phyloP scores from a whole-genome alignment of 2,797 vertebrate genomes.

The Psittacula derbiana region DNA sequence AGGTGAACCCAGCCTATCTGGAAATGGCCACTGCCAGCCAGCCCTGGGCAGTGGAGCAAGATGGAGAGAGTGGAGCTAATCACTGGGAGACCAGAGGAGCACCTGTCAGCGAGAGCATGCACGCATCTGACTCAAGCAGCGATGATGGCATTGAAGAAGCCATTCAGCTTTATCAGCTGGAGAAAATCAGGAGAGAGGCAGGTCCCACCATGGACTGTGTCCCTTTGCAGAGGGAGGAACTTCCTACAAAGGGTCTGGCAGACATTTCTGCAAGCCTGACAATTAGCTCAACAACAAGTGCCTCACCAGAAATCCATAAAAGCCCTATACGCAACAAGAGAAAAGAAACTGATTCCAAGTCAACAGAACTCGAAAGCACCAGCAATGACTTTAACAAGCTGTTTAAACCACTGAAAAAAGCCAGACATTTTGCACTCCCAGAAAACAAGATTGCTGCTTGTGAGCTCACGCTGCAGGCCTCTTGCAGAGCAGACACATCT shows the following conservation, averaged over 20 bases:
- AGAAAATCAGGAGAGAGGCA: slow-evolving; percentile 79
- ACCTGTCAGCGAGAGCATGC: rapidly evolving
- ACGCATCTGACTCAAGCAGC: slow-evolving; percentile 85
- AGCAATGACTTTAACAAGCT: neutral
- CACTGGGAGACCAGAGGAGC: neutral
- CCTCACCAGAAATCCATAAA: slow-evolving; percentile 67
- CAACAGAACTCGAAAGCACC: neutral
- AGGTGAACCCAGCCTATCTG: neutral
- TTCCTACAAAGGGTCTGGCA: neutral
- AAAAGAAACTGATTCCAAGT: slow-evolving; percentile 61
- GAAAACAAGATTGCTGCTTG: slow-evolving; percentile 2
- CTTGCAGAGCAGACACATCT: slow-evolving; percentile 83
- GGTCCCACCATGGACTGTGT: neutral
- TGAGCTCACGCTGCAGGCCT: neutral
- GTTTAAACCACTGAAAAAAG: slow-evolving; percentile 56
- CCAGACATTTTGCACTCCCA: neutral
- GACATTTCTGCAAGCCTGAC: neutral
- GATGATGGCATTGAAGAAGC: slow-evolving; percentile 97
- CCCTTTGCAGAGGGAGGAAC: neutral
- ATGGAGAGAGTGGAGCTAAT: neutral
- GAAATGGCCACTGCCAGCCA: neutral
- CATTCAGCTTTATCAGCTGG: slow-evolving; percentile 90
- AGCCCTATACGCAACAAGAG: slow-evolving; percentile 77
- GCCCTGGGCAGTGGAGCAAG: neutral
- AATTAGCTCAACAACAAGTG: slow-evolving; percentile 33